A percentile compares a stretch with the other conserved stretches of the same genome.
phyloP scores from a whole-genome alignment of 2,797 vertebrate species.

The Pseudotriccus pelzelni region DNA sequence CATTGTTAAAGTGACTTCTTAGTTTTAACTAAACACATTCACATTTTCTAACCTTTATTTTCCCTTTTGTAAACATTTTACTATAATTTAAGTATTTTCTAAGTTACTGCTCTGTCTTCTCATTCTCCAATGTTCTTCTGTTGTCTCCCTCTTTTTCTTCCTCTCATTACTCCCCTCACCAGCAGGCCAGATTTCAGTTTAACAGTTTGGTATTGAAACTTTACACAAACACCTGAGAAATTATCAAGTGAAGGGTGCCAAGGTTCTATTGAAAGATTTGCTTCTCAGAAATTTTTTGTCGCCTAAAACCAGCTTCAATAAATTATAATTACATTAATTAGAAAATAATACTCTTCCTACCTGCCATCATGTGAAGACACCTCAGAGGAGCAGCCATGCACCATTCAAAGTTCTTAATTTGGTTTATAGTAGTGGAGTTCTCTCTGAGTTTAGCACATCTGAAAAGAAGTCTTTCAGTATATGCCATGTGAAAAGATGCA shows the following conservation, averaged over 20 bases:
- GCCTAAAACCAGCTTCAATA: not conserved
- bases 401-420: not conserved
- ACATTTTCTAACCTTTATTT: not conserved
- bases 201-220: not conserved
- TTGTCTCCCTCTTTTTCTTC: not conserved
- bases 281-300: not conserved
- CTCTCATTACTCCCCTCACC: not conserved
- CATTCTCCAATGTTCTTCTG: not conserved
- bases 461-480: not conserved
- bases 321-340: not conserved
- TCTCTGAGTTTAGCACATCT: not conserved
- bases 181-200: not conserved
- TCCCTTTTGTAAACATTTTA: not conserved
- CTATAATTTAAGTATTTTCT: not conserved
- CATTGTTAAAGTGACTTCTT: not conserved
- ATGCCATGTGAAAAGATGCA: not conserved
- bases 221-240: not conserved
- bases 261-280: not conserved
- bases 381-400: not conserved
- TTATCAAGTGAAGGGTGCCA: not conserved
- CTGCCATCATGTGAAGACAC: not conserved
- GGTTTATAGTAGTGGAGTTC: not conserved
- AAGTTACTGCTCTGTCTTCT: not conserved
- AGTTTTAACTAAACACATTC: not conserved
- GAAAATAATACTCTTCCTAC: not conserved